These are phyloP conservation scores for Hydrozoanthus gracilis DNA, from an alignment of 92 coral and sea anemone species.

Conservation along the genomic window DNA sequence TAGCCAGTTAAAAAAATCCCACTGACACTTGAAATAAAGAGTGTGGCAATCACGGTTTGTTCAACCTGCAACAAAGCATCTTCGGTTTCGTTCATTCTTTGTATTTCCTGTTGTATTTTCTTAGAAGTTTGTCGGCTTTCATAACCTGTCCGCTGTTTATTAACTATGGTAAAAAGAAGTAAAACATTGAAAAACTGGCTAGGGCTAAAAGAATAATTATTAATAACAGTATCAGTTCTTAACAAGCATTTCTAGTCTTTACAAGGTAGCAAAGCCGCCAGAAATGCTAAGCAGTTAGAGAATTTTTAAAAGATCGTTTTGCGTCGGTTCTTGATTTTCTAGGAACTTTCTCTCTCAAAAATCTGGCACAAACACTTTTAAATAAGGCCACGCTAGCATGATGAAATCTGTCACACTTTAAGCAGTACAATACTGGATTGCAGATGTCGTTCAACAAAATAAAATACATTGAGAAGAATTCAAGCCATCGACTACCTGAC, in stretches of 20 bases:
- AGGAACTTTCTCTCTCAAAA: background rate
- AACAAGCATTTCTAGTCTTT: background rate
- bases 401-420: conserved; percentile 27
- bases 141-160: too few species aligned
- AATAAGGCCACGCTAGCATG: conserved; percentile 10
- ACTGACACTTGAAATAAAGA: too few species aligned
- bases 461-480: conserved; percentile 23
- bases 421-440: conserved; percentile 31
- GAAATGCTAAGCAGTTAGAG: background rate
- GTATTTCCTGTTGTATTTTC: too few species aligned
- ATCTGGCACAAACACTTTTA: background rate
- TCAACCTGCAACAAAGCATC: too few species aligned
- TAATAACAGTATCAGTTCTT: background rate
- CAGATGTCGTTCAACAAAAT: conserved; percentile 35
- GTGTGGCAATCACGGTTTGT: too few species aligned
- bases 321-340: background rate
- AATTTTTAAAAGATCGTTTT: background rate
- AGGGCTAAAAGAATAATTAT: background rate
- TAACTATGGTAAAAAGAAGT: too few species aligned
- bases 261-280: background rate
- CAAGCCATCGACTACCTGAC: background rate
- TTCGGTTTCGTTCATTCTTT: too few species aligned
- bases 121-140: too few species aligned
- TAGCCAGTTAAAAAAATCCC: too few species aligned
- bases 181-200: too few species aligned